phyloP scores from a whole-genome alignment of 2,797 vertebrate genomes.

The Bovichtus variegatus region DNA sequence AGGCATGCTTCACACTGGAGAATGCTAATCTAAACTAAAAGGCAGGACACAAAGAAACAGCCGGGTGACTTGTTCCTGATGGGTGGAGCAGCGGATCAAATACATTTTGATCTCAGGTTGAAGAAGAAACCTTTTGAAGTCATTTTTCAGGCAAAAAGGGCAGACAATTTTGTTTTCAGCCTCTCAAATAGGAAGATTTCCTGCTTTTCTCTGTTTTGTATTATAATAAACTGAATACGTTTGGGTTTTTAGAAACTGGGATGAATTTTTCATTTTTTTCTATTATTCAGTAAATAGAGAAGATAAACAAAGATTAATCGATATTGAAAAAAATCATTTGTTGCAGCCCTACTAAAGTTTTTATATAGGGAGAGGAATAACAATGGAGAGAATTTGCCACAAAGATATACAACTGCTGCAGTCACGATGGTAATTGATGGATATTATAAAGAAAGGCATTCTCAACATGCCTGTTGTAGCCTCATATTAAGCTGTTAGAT shows the following conservation, averaged over 20 bases:
- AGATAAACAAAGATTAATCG: too few species aligned
- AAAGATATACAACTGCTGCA: not conserved
- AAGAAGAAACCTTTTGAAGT: constrained; percentile 32
- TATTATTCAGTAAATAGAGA: too few species aligned
- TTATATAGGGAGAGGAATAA: not conserved
- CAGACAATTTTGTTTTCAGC: too few species aligned
- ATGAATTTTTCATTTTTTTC: too few species aligned
- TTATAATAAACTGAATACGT: too few species aligned
- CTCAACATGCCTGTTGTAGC: not conserved
- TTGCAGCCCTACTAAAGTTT: too few species aligned
- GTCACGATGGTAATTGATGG: not conserved
- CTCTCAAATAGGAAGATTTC: too few species aligned
- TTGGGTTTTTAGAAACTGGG: too few species aligned
- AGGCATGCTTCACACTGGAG: constrained; percentile 56
- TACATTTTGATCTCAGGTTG: constrained; percentile 45
- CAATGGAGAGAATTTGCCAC: not conserved
- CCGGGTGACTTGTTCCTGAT: constrained; percentile 48
- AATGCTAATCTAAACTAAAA: constrained; percentile 71
- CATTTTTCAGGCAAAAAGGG: too few species aligned
- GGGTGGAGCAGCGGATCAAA: constrained; percentile 49
- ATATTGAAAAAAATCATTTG: too few species aligned
- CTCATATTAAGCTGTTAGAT: not conserved
- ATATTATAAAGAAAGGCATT: not conserved
- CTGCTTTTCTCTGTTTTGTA: too few species aligned
- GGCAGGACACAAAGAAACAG: constrained; percentile 58